Conservation (phyloP, 2,113 vertebrate genomes). For the Malurus melanocephalus region DNA sequence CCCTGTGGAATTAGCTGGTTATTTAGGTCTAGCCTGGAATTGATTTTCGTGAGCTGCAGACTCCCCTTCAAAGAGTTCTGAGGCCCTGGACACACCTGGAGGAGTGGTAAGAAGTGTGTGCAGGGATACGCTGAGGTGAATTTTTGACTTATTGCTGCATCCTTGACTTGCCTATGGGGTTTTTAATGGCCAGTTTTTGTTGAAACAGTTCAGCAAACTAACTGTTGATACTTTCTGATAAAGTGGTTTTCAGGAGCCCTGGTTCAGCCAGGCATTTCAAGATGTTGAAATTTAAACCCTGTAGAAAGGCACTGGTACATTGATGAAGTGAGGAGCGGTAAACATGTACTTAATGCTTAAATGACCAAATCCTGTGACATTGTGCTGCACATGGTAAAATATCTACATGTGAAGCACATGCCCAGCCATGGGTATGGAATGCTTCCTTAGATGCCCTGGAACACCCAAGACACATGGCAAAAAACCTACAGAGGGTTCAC, state of each 20-base stretch:
- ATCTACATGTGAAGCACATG: neutral
- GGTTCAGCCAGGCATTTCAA: neutral
- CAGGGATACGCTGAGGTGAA: neutral
- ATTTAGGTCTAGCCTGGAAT: neutral
- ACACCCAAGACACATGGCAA: neutral
- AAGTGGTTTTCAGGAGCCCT: neutral
- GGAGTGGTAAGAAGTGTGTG: neutral
- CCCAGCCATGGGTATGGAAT: neutral
- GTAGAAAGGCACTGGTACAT: neutral
- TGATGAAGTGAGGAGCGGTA: neutral
- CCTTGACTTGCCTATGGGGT: neutral
- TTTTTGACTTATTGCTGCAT: rapidly evolving
- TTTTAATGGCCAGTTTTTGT: neutral
- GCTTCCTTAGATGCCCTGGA: neutral
- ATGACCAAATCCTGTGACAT: neutral
- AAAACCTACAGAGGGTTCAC: neutral
- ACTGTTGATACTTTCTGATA: neutral
- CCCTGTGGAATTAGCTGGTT: neutral
- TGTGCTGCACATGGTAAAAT: neutral
- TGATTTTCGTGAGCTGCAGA: neutral
- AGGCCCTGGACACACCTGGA: neutral
- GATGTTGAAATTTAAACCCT: neutral
- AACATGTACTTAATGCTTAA: neutral
- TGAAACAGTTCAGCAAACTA: neutral
- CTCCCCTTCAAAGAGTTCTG: neutral